Evolutionary conservation across 1,140 invertebrate species (phyloP), one percentile per base, ranked within the genome.

Genomic region (Brachionus plicatilis): DNA sequence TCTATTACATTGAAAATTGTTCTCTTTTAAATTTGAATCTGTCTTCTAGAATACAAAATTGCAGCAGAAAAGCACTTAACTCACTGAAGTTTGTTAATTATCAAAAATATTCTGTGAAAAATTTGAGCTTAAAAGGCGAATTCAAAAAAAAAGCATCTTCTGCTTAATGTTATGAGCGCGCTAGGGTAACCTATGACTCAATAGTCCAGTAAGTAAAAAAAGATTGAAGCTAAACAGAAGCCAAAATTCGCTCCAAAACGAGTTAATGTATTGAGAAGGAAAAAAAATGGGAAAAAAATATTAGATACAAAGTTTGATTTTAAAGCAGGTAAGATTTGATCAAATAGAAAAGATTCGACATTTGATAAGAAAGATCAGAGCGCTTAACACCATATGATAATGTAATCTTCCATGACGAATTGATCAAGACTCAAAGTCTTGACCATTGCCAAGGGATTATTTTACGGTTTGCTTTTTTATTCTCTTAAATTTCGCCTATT

Each of bases 391-490:
- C 72, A 76, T 76, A 76, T 76, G 72, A 76, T 50, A 76, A 50
- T 76, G 45, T 76, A 76, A 76, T 76, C 45, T 76, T 76, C 72
- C 72, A 76, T 76, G 72, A 76, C 72, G 72, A 76, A 76, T 76
- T 27, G 72, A 76, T 76, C 72, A 27, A 29, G 20, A 37, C 11
- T 50, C 47, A 50, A 27, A 24, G 20, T 37, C 2, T 50, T 76
- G 72, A 53, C 43, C 17, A 76, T 50, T 76, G 12, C 7, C n/a
- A 76, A 76, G 43, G 45, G 72, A 76, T 76, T 76, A 50, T 76
- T 47, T 75, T 76, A 76, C 72, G 72, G 72, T 76, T 8, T 76
- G 24, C 20, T 75, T 68, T 37, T 68, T 68, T 68, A 41, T 41
- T 72, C 43, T 45, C 12, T 72, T 60, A 5, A 24, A 70, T 37